Base-by-base conservation (phyloP, 1,140 invertebrate species). In the Gonioctena quinquepunctata region DNA sequence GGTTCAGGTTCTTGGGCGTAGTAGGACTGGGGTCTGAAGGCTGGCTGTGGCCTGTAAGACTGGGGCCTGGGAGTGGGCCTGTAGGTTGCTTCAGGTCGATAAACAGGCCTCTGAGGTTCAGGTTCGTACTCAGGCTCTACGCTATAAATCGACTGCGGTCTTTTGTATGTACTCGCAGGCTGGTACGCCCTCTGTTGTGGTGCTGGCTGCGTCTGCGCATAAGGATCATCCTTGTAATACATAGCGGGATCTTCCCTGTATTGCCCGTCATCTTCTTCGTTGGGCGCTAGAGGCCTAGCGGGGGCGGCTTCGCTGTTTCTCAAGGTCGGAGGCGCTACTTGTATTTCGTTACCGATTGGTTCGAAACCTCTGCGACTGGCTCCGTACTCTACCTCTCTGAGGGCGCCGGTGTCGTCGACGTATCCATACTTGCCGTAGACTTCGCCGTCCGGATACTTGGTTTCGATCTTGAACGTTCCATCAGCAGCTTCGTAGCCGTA, bases 381-480 rank as follows among this genome's bases (percentile, higher is more conserved):
- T n/a, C 92, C 92, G 76, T 95, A 95, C 66, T 93, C 91, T 3
- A 92, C 86, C 77, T 92, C 90, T 6, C 89, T 86, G 0, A 90
- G 69, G 75, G 88, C 89, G 13, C 94, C 93, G 13, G 85, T 84
- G 73, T 93, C 93, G 73, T 95, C 94, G 0, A 94, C 87, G 81
- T 94, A 95, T 18, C 92, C 90, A 77, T 93, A 91, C 80, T 94
- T 93, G 54, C 94, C 94, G 42, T 90, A 91, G 2, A 95, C 91
- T 76, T 94, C 92, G 0, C 93, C 93, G 21, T 88, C 91, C 0
- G 91, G 88, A 73, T 93, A 93, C 80, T 94, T 94, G 0, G 93
- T 94, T 82, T 97, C 94, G 68, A 96, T 95, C 83, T 96, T 96
- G 86, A 94, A 96, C 23, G 92, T 91, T n/a, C 94, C 94, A 79